Evolutionary conservation across 2,113 vertebrate genomes (phyloP).

Genomic region (Tichodroma muraria): DNA sequence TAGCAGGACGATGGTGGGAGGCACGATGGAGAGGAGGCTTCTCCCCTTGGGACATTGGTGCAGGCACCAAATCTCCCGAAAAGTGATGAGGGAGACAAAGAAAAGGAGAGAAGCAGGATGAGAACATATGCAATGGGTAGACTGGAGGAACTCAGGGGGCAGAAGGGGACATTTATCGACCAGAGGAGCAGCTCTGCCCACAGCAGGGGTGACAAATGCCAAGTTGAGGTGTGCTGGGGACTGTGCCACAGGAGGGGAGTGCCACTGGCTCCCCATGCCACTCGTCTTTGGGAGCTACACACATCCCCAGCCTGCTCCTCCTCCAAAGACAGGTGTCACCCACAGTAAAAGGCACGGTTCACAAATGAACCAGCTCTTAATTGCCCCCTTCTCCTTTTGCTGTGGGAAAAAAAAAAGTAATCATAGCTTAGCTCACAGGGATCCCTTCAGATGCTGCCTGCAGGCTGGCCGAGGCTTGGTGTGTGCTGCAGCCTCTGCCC

Average conservation of each 20-base stretch:
- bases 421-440: conserved; percentile 46
- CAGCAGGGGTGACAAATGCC: accelerated
- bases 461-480: conserved; percentile 4
- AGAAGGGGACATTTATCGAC: not conserved
- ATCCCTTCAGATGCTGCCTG: conserved; percentile 41
- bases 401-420: not conserved
- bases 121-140: accelerated
- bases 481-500: not conserved
- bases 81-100: accelerated
- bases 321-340: not conserved
- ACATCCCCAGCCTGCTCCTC: not conserved
- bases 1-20: accelerated
- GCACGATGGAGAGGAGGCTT: accelerated
- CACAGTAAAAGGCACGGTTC: not conserved
- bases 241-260: not conserved
- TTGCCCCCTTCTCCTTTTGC: conserved; percentile 39
- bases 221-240: not conserved
- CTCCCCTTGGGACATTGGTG: accelerated
- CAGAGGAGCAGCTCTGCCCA: not conserved
- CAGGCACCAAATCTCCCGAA: not conserved
- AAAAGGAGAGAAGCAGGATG: accelerated
- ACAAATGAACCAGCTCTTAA: conserved; percentile 14
- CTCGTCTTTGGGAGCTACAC: accelerated
- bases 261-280: not conserved
- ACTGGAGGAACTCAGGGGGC: not conserved